These are phyloP conservation scores for Subacronicta megacephala DNA, from an alignment of 2,888 invertebrate species.

Conservation along the genomic window DNA sequence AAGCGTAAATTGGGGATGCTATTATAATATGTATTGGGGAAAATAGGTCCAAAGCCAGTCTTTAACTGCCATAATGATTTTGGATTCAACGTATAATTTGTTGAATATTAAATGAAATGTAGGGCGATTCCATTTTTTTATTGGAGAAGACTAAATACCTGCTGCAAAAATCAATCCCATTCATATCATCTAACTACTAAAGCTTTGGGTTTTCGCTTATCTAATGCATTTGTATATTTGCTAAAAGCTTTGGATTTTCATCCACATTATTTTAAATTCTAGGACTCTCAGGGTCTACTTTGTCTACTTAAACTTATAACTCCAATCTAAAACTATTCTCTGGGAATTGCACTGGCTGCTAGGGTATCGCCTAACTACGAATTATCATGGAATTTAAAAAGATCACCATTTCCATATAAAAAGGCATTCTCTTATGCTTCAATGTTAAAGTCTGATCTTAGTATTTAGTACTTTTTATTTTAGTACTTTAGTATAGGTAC, in stretches of 20 bases:
- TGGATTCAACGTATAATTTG: constrained; percentile 32
- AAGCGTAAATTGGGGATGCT: constrained; percentile 71
- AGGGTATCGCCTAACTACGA: constrained; percentile 42
- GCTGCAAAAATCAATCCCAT: constrained; percentile 20
- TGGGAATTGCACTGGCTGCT: constrained; percentile 32
- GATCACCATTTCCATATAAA: not conserved
- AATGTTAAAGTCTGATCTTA: not conserved
- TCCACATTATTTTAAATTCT: constrained; percentile 22
- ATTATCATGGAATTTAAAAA: constrained; percentile 18
- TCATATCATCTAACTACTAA: constrained; percentile 40
- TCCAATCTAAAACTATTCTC: constrained; percentile 16
- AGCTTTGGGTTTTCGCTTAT: constrained; percentile 26
- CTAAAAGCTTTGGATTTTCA: constrained; percentile 46
- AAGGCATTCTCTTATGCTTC: not conserved
- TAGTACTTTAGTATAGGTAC: constrained; percentile 15
- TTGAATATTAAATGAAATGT: constrained; percentile 34
- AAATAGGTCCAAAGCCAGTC: constrained; percentile 12
- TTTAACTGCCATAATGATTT: constrained; percentile 9
- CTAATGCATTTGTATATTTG: constrained; percentile 9
- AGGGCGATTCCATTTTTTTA: not conserved
- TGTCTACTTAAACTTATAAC: constrained; percentile 30
- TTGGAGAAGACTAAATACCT: constrained; percentile 9
- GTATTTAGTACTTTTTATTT: not conserved
- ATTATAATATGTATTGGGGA: constrained; percentile 23
- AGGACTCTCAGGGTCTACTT: constrained; percentile 32